Evolutionary conservation across 2,888 invertebrate species (phyloP), one percentile per base, ranked within the genome.

Genomic region (Tridacna gigas): DNA sequence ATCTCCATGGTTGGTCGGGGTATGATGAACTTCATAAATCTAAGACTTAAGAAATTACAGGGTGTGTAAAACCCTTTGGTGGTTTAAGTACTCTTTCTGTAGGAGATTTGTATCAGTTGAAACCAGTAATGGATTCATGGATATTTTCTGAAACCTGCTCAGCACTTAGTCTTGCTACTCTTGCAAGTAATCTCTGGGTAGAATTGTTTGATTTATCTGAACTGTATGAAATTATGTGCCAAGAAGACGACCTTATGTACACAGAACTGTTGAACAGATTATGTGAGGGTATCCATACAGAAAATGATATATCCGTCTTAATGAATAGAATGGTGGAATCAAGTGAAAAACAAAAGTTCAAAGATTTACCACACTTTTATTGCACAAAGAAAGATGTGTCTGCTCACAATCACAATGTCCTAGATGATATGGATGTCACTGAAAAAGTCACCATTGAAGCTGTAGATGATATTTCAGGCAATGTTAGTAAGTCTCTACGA

Each of bases 1-100:
- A 84, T 88, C 11, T 88, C 86, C n/a, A 89, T 90, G 90, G 89
- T 90, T 63, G 89, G 89, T 18, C 74, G 77, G 18, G 69, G 73
- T 13, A 89, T 86, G 86, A 78, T 89, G 15, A 80, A 84, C 56
- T 84, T 77, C 66, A 80, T 89, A 0, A 82, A 83, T 75, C 51
- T 79, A n/a, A n/a, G 88, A 5, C 56, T 89, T 0, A 90, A 74
- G 83, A 89, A 83, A 77, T 89, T 5, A 85, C 26, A 25, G 86
- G 83, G 2, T 73, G 22, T 18, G 71, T 61, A 22, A 74, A 74
- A 25, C 71, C 79, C 26, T 90, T 89, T 88, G 89, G 89, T 22
- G 78, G 81, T 56, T 65, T 89, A 18, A 82, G 80, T 80, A 56
- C 89, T 18, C 77, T 90, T 66, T 79, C 85, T 22, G 65, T 65